Evolutionary conservation across 2,113 vertebrate genomes (phyloP), one percentile per base, ranked within the genome.

Genomic region (Neopipo cinnamomea): DNA sequence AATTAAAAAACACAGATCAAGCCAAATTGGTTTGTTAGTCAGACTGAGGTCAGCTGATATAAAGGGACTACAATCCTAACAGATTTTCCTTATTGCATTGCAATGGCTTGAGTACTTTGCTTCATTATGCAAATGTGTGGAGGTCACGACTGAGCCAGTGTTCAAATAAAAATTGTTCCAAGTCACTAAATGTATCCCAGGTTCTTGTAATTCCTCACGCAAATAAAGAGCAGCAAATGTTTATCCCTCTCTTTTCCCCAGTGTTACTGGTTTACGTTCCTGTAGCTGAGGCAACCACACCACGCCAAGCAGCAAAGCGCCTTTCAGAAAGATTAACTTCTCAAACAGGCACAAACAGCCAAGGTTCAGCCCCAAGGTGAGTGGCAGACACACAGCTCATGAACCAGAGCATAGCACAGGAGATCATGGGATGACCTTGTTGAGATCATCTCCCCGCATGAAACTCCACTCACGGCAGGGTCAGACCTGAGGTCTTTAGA

Each of bases 241-340:
- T 88, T 95, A 78, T 87, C 81, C 66, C 76, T 80, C 39, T 20
- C 7, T 67, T 91, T 77, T 46, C 89, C 91, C 35, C 70, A 67
- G 49, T 1, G 0, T 68, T 94, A 59, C 53, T n/a, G 89, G 53
- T 87, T 94, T 72, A 86, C 3, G 16, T 59, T 82, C 59, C 78
- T 2, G 28, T 91, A 96, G 86, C 80, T 89, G 77, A 89, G 88
- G 87, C 92, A 96, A 88, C 92, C 61, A 31, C 59, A 39, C 71
- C 55, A 72, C 2, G 0, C 42, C 92, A 91, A 71, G 90, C 49
- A 47, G 80, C 39, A 63, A 63, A 81, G 49, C 1, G 4, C 80
- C 88, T 6, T 93, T 71, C 49, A 70, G 47, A 84, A 80, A 91
- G 74, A 93, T 91, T 93, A 95, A 89, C 86, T 79, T 89, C 91